phyloP scores from a whole-genome alignment of 92 coral and sea anemone genomes.

The Zoanthus solanderi region DNA sequence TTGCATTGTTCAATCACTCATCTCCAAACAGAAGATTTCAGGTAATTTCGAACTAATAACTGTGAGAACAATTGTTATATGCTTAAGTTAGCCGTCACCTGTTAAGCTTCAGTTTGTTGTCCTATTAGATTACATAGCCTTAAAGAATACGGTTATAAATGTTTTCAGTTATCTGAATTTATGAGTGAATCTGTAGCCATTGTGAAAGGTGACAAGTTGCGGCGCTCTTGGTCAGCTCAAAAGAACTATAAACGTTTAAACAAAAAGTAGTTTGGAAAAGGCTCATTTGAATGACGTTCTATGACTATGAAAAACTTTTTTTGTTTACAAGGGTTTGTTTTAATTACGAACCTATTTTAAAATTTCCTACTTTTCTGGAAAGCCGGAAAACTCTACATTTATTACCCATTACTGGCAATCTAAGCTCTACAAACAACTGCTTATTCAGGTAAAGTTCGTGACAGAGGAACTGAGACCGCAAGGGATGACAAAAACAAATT shows the following conservation, averaged over 20 bases:
- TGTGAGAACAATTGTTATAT: conserved; percentile 2
- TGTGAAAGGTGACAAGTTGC: conserved; percentile 29
- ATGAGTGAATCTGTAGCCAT: conserved; percentile 5
- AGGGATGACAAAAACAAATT: too few species aligned
- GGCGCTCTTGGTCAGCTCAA: background rate
- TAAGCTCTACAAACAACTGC: too few species aligned
- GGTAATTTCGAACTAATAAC: conserved; percentile 32
- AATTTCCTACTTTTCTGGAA: too few species aligned
- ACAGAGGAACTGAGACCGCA: too few species aligned
- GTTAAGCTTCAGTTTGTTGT: conserved; percentile 6
- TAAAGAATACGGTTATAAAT: conserved; percentile 24
- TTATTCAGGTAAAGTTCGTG: too few species aligned
- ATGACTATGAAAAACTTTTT: background rate
- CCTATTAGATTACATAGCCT: conserved; percentile 16
- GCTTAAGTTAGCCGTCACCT: conserved; percentile 11
- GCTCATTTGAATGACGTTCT: background rate
- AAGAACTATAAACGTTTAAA: background rate
- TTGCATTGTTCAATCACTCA: conserved; percentile 21
- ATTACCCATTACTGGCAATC: too few species aligned
- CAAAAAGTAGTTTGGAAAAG: background rate
- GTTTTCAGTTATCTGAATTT: background rate
- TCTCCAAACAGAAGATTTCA: conserved; percentile 23
- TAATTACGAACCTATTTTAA: too few species aligned
- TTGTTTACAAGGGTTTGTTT: background rate
- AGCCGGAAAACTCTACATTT: too few species aligned